Evolutionary conservation across 2,113 vertebrate species (phyloP), one percentile per base, ranked within the genome.

Genomic region (Misgurnus mizolepis): DNA sequence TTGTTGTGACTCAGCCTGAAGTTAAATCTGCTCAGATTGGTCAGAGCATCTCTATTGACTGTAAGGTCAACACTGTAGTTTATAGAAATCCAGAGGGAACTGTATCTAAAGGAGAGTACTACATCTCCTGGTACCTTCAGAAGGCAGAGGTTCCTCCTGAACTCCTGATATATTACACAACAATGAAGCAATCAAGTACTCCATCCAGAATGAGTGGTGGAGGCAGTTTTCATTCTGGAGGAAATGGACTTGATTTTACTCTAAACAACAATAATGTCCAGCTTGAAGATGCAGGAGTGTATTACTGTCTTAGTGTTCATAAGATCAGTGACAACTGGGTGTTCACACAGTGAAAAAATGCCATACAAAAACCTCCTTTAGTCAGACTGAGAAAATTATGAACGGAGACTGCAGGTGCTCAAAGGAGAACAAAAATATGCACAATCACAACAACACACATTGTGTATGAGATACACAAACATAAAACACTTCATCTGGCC

Each of bases 1-100:
- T 88, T 58, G 85, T 86, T 67, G 78, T 92, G 80, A 90, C 86
- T 84, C 80, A 89, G 40, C 8, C 77, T 79, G 56, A 17, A 22
- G 18, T 11, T 70, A 11, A 61, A 58, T 69, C 41, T 49, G 65
- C 34, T 49, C 50, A 85, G 85, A 80, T 84, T 77, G 84, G 81
- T 77, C 5, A 39, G 14, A 85, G 53, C 2, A 82, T 85, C 50
- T 85, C 73, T 56, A 7, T 89, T 9, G 73, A 12, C 4, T 91
- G 88, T 80, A 86, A 58, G 18, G 62, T 69, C 12, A 83, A 11
- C 56, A 12, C 0, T 17, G 17, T n/a, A 47, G 53, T 89, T 34
- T 6, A 4, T 0, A 9, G 9, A 0, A 0, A 0, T 5, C 76
- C 76, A 6, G 0, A 0, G 0, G 27, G 66, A n/a, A 9, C 39